These are phyloP conservation scores for Machaerirhynchus nigripectus DNA, from an alignment of 2,113 vertebrate genomes.

Conservation along the genomic window DNA sequence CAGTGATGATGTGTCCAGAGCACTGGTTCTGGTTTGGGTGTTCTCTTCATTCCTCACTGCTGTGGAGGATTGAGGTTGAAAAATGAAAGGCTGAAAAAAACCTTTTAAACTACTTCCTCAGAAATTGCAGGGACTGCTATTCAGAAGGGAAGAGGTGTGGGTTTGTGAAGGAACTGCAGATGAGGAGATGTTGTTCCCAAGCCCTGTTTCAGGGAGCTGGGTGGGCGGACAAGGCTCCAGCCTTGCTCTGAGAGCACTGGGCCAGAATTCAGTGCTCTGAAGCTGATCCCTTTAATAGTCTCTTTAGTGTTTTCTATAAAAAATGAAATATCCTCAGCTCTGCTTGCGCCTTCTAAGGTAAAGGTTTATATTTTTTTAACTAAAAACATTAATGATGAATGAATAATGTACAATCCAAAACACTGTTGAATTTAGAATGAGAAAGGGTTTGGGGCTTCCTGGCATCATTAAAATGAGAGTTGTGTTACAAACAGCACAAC, in stretches of 20 bases:
- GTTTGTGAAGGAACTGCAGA: not conserved
- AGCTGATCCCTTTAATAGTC: not conserved
- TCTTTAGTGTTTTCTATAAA: not conserved
- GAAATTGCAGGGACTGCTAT: not conserved
- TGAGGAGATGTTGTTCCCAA: not conserved
- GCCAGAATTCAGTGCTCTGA: not conserved
- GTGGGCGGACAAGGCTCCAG: not conserved
- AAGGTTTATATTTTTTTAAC: not conserved
- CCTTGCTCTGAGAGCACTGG: fast-evolving
- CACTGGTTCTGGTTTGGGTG: not conserved
- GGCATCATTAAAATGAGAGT: not conserved
- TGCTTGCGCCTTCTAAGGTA: not conserved
- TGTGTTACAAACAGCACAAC: not conserved
- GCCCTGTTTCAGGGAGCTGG: not conserved
- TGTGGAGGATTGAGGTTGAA: not conserved
- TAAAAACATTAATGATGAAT: not conserved
- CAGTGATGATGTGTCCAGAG: not conserved
- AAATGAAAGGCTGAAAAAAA: not conserved
- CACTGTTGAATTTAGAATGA: not conserved
- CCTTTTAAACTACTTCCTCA: not conserved
- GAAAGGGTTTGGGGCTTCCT: not conserved
- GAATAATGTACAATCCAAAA: not conserved
- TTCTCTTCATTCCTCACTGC: not conserved
- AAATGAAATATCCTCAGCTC: not conserved
- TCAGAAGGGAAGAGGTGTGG: not conserved